Evolutionary conservation across 2,797 vertebrate species (phyloP).

Genomic region (Sorex maritimensis): DNA sequence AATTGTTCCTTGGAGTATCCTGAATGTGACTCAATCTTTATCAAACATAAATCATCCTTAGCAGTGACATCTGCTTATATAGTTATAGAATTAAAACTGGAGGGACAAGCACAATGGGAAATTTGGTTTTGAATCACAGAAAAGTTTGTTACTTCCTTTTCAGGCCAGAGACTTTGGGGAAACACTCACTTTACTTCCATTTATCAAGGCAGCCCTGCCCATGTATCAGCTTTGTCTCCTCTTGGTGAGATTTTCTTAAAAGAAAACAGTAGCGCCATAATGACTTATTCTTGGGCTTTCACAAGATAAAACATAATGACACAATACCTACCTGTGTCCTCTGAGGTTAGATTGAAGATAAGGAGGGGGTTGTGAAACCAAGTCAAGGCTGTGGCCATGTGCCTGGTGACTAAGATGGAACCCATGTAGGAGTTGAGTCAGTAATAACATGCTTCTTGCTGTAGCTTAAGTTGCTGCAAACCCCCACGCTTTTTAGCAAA

Average conservation of each 20-base stretch:
- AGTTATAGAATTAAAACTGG: slow-evolving; percentile 43
- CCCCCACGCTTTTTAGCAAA: slow-evolving; percentile 78
- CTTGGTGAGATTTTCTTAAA: slow-evolving; percentile 49
- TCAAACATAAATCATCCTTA: neutral
- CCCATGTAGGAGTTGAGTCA: slow-evolving; percentile 91
- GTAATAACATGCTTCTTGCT: slow-evolving; percentile 89
- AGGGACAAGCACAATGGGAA: slow-evolving; percentile 45
- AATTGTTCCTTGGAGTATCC: slow-evolving; percentile 12
- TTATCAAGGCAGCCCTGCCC: slow-evolving; percentile 31
- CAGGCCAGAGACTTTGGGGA: no score
- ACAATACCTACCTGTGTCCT: slow-evolving; percentile 68
- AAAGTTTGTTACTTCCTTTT: neutral
- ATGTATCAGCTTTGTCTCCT: neutral
- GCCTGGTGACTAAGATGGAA: slow-evolving; percentile 93
- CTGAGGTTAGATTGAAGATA: slow-evolving; percentile 77
- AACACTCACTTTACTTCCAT: neutral
- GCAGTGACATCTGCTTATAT: slow-evolving; percentile 3
- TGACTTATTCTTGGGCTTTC: slow-evolving; percentile 57
- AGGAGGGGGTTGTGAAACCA: slow-evolving; percentile 85
- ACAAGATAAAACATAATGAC: slow-evolving; percentile 61
- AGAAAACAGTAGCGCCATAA: slow-evolving; percentile 70
- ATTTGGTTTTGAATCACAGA: slow-evolving; percentile 55
- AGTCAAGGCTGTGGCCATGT: slow-evolving; percentile 84
- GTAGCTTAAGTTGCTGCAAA: slow-evolving; percentile 69
- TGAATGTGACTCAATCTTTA: slow-evolving; percentile 39